A percentile compares a stretch with the other conserved stretches of the same genome.
Conservation (phyloP, 2,888 invertebrate genomes). For the Molorchus minor region DNA sequence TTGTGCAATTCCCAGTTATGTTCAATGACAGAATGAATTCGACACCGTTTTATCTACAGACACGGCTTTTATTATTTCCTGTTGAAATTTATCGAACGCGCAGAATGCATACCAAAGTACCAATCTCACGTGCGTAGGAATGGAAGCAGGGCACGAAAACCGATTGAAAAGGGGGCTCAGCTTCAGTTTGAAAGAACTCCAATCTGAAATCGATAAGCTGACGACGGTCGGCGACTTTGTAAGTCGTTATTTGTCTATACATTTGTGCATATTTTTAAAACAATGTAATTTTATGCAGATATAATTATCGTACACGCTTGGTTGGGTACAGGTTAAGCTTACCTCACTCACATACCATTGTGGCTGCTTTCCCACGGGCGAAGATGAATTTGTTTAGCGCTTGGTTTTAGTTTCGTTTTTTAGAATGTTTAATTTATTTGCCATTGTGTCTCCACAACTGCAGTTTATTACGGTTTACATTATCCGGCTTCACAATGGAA, state of each 20-base stretch:
- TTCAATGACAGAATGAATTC: too few relatives aligned
- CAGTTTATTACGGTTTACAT: not conserved
- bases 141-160: not conserved
- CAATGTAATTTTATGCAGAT: constrained; percentile 16
- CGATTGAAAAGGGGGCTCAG: constrained; percentile 50
- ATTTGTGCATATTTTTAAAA: constrained; percentile 1
- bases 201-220: constrained; percentile 53
- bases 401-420: not conserved
- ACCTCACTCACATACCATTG: constrained; percentile 23
- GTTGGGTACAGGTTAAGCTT: constrained; percentile 8
- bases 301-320: not conserved
- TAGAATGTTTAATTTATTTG: not conserved
- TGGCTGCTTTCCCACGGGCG: constrained; percentile 19
- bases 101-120: not conserved
- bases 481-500: not conserved
- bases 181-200: constrained; percentile 54
- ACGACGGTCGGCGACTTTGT: constrained; percentile 33
- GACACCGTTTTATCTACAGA: too few relatives aligned
- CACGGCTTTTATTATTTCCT: too few relatives aligned
- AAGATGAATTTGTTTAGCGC: constrained; percentile 5
- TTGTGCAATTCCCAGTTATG: too few relatives aligned
- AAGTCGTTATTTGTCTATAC: constrained; percentile 20
- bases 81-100: too few relatives aligned
- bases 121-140: not conserved
- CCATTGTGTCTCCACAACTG: not conserved